Evolutionary conservation across 2,113 vertebrate species (phyloP), one percentile per base, ranked within the genome.

Genomic region (Microcebus murinus): DNA sequence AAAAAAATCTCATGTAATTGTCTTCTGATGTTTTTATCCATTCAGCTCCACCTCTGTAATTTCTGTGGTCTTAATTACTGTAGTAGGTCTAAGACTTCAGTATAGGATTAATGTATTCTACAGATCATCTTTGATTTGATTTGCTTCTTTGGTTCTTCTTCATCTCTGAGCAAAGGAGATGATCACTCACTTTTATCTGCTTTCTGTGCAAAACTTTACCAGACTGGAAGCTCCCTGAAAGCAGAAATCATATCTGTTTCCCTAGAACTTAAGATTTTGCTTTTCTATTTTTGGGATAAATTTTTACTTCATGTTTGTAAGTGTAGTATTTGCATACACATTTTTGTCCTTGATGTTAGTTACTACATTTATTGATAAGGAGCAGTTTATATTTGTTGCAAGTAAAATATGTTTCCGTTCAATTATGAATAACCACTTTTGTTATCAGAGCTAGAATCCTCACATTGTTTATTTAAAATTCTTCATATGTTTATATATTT

Each of bases 101-200:
- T 14, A 5, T 23, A 48, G 34, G 70, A 61, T 39, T 23, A 18
- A 29, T 67, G 50, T 13, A 36, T 68, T 89, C 36, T 48, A 21
- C n/a, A 94, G 29, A 11, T 61, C n/a, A 29, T 63, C 86, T 96
- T 74, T 82, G 68, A 57, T 59, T 87, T 94, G 65, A 74, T 77
- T 67, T 76, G 77, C 57, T 59, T 50, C 77, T 61, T 85, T 57
- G 52, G 63, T 94, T 94, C 21, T 18, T 76, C 95, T 73, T 74
- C n/a, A 52, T 79, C 71, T 86, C 39, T 87, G 73, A 93, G 39
- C 34, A 83, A 57, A 92, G n/a, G n/a, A 63, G 52, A 20, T 61
- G 27, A 55, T 50, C 13, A 4, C 18, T 77, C 25, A 67, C n/a
- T 77, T 86, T 36, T 61, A 27, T 25, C 59, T 90, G 80, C 39